phyloP scores from a whole-genome alignment of 53 echinoderm and acorn worm species.

The Arbacia lixula region DNA sequence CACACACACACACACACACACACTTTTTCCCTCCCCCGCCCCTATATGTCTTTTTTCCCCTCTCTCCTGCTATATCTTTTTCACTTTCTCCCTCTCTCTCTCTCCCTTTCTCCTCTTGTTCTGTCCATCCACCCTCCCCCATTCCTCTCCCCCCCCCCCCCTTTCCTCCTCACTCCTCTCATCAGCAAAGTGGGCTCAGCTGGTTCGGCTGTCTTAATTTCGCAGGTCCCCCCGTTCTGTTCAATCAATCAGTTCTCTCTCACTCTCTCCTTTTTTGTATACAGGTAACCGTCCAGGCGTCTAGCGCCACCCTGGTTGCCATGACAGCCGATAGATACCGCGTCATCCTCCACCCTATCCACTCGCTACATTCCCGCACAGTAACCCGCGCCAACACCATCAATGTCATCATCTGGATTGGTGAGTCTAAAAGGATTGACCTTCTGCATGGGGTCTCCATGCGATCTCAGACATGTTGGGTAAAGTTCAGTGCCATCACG shows the following conservation, averaged over 20 bases:
- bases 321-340: slow-evolving; percentile 91
- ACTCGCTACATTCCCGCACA: slow-evolving; percentile 83
- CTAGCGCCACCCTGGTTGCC: slow-evolving; percentile 89
- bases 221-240: background rate
- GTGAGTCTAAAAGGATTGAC: too few relatives aligned
- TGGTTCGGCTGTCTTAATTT: background rate
- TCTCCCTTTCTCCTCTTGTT: background rate
- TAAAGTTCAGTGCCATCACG: too few relatives aligned
- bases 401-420: slow-evolving; percentile 86
- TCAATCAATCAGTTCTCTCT: background rate
- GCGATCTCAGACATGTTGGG: too few relatives aligned
- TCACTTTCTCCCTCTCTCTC: background rate
- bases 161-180: background rate
- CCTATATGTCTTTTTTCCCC: background rate
- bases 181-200: background rate
- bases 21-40: background rate
- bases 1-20: too few relatives aligned
- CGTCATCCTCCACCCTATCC: slow-evolving; percentile 85
- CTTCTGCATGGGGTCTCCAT: too few relatives aligned
- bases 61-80: background rate
- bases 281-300: slow-evolving; percentile 95
- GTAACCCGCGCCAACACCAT: slow-evolving; percentile 74
- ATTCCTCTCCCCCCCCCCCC: background rate
- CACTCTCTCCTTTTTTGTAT: background rate
- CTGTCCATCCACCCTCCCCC: background rate